A percentile compares a stretch with the other conserved stretches of the same genome.
phyloP scores from a whole-genome alignment of 1,140 invertebrate genomes.

The Eulimnadia texana region DNA sequence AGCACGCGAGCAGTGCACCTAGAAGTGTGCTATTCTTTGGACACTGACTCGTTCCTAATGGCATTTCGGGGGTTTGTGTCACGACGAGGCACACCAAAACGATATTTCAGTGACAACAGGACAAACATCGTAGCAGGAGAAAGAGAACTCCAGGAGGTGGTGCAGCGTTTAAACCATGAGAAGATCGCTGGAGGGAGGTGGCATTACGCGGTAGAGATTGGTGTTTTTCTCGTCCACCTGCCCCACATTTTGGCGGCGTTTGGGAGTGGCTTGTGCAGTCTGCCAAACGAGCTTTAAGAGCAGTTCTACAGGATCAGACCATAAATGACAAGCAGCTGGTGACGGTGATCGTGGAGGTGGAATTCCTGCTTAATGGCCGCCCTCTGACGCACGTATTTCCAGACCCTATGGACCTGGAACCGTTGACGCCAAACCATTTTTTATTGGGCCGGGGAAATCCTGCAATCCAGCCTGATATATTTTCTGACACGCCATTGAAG shows the following conservation, averaged over 20 bases:
- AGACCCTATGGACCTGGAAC: slow-evolving; percentile 6
- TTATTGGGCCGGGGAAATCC: slow-evolving; percentile 6
- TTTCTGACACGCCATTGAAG: not conserved
- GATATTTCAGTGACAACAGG: slow-evolving; percentile 16
- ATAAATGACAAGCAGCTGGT: slow-evolving; percentile 15
- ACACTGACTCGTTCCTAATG: slow-evolving; percentile 14
- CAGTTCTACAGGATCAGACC: slow-evolving; percentile 5
- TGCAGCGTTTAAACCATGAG: not conserved
- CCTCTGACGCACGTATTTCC: slow-evolving; percentile 13
- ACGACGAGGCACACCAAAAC: slow-evolving; percentile 10
- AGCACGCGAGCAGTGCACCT: slow-evolving; percentile 21
- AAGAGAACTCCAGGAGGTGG: not conserved
- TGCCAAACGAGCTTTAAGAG: not conserved
- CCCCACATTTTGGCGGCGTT: slow-evolving; percentile 19
- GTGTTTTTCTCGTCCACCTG: slow-evolving; percentile 18
- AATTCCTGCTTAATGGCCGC: slow-evolving; percentile 20
- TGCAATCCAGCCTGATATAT: not conserved
- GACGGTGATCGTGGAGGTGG: slow-evolving; percentile 17
- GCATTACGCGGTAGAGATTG: slow-evolving; percentile 17
- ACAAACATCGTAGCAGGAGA: slow-evolving; percentile 15
- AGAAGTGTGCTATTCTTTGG: slow-evolving; percentile 15
- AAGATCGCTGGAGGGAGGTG: not conserved
- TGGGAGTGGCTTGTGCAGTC: slow-evolving; percentile 21
- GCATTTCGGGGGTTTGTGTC: slow-evolving; percentile 14
- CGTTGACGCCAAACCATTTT: slow-evolving; percentile 13